phyloP scores from a whole-genome alignment of 2,113 vertebrate species.

The Mormyrus lacerda region DNA sequence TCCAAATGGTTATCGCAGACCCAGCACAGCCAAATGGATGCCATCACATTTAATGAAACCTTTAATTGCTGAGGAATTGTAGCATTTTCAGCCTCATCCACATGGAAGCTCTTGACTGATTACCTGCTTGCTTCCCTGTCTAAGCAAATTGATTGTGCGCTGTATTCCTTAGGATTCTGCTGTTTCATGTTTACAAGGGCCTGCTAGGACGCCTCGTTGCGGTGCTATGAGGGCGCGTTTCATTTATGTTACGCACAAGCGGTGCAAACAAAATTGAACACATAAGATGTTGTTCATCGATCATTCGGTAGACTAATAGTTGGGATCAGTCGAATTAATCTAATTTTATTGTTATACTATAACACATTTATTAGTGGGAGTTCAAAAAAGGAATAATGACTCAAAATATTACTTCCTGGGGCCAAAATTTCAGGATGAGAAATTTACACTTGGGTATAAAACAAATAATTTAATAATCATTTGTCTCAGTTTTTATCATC shows the following conservation, averaged over 20 bases:
- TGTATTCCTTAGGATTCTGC: neutral
- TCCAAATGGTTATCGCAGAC: neutral
- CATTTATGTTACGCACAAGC: neutral
- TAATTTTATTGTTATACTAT: neutral
- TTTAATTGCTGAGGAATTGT: conserved; percentile 17
- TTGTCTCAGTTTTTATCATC: neutral
- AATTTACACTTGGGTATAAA: neutral
- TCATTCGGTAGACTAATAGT: neutral
- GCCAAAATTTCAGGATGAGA: neutral
- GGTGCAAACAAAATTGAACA: neutral
- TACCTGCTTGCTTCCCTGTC: neutral
- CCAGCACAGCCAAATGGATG: conserved; percentile 4
- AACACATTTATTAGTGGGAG: neutral
- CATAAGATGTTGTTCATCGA: neutral
- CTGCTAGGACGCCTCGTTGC: neutral
- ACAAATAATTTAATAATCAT: neutral
- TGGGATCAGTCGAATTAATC: neutral
- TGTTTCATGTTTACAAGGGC: neutral
- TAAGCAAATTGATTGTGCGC: neutral
- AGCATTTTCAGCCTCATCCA: neutral
- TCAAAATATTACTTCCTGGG: neutral
- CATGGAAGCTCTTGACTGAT: neutral
- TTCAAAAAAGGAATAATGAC: neutral
- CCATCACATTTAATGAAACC: conserved; percentile 12
- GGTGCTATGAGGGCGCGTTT: neutral